phyloP scores from a whole-genome alignment of 53 echinoderm and acorn worm genomes.

The Holothuria scabra region DNA sequence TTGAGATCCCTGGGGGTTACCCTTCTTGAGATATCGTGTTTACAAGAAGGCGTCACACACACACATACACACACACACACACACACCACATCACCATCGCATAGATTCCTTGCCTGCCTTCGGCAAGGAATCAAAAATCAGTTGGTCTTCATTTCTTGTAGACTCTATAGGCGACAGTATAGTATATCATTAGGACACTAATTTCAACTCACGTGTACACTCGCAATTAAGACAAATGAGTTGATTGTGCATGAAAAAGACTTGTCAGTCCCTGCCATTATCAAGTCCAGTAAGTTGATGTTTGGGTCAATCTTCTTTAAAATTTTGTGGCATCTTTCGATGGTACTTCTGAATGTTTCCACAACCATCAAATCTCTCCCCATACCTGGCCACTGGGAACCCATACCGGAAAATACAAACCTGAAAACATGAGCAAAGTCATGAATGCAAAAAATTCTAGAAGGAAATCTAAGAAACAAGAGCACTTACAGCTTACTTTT shows the following conservation, averaged over 20 bases:
- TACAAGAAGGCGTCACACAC: no score
- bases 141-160: neutral
- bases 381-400: slow-evolving; percentile 89
- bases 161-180: neutral
- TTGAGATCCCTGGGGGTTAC: no score
- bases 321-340: slow-evolving; percentile 57
- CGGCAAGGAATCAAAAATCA: neutral
- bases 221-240: slow-evolving; percentile 77
- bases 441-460: no score
- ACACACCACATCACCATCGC: no score
- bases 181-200: neutral
- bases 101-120: no score
- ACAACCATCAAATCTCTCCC: slow-evolving; percentile 76
- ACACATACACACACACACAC: no score
- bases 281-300: slow-evolving; percentile 65
- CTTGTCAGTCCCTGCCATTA: slow-evolving; percentile 55
- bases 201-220: slow-evolving; percentile 63
- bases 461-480: no score
- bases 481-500: no score
- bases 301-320: slow-evolving; percentile 51
- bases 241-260: slow-evolving; percentile 58
- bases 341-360: slow-evolving; percentile 69
- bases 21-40: no score
- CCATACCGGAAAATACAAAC: slow-evolving; percentile 87
- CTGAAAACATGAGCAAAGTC: slow-evolving; percentile 10